Percentiles rank a stretch among this genome's conserved stretches.
Evolutionary conservation across 2,113 vertebrate species (phyloP).

Genomic region (Dasyurus viverrinus): DNA sequence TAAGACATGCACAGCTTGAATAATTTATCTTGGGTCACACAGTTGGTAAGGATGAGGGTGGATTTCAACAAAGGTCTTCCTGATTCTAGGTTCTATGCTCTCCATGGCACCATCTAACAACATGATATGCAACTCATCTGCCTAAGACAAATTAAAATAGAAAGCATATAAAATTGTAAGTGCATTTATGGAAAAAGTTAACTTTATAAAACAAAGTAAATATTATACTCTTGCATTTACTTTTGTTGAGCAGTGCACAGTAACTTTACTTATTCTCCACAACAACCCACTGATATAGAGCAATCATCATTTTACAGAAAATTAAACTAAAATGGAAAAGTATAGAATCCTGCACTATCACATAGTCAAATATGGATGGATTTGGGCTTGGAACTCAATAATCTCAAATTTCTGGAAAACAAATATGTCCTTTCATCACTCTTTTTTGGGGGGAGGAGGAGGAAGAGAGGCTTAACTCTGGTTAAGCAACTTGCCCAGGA

Average conservation of each 20-base stretch:
- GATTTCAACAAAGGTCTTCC: neutral
- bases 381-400: neutral
- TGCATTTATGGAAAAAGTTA: neutral
- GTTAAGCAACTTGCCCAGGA: too few species aligned
- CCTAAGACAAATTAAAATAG: neutral
- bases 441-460: neutral
- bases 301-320: neutral
- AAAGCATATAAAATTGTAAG: neutral
- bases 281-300: neutral
- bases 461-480: too few species aligned
- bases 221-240: neutral
- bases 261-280: neutral
- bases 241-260: neutral
- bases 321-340: neutral
- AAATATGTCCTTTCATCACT: neutral
- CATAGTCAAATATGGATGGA: neutral
- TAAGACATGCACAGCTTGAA: neutral
- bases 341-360: neutral
- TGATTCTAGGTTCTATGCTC: neutral
- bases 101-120: neutral
- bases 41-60: neutral
- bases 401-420: neutral
- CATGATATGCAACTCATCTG: neutral
- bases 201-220: neutral
- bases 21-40: neutral